Base-by-base conservation (phyloP, 1,140 invertebrate genomes). In the Brachionus koreanus region DNA sequence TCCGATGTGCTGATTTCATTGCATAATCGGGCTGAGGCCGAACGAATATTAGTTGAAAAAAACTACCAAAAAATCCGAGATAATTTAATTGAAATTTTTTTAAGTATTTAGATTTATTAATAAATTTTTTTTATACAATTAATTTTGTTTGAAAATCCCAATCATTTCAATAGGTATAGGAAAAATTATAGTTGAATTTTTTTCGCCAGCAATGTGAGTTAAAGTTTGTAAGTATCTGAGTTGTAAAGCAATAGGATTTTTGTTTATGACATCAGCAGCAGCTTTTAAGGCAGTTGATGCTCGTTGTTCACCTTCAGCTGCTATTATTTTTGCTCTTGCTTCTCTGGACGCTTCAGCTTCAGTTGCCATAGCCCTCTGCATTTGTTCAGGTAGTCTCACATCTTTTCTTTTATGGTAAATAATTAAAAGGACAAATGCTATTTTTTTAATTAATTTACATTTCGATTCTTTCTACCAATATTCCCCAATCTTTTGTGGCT, bases 131-230 rank as follows among this genome's bases (percentile, higher is more conserved):
- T 13, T 25, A 16, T n/a, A 74, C 46, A 46, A 9, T 46, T 25
- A 74, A 25, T 74, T 74, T 74, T 46, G 43, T 25, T 23, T 46
- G 19, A 86, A 86, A 6, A 39, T 29, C 6, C 74, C 92, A 57
- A 97, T 86, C 85, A 97, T 91, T 86, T 97, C 95, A 86, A 97
- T 94, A 33, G 95, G 95, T 84, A 98, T 90, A 23, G 96, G 96
- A 89, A 98, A 98, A 79, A 98, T 94, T 85, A 98, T 98, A 7
- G 96, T 98, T 4, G 96, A 97, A 88, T 97, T 98, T 90, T 97
- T 98, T 90, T 98, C 96, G 2, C 95, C 94, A 52, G 95, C 95
- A 87, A 98, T 97, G 10, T 94, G 93, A 88, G 94, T 97, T 77
- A 98, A 89, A 5, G 95, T 96, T 90, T 97, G 92, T 25, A 92